A percentile compares a stretch with the other conserved stretches of the same genome.
phyloP scores from a whole-genome alignment of 1,140 invertebrate genomes.

The Xylocopa sonorina region DNA sequence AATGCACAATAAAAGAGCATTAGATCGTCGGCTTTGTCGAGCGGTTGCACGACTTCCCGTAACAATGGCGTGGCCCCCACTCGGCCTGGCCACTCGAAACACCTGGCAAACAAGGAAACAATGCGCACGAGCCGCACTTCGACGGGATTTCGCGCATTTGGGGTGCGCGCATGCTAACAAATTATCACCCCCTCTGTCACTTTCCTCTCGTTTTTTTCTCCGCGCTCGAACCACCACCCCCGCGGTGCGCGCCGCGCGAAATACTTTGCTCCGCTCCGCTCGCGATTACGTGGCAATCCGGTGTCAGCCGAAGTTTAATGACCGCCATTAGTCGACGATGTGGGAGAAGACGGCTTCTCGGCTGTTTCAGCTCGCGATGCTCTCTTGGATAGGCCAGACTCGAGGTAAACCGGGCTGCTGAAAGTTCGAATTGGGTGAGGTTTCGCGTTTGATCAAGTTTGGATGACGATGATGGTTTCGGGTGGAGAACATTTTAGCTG shows the following conservation, averaged over 20 bases:
- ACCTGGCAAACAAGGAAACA: slow-evolving; percentile 82
- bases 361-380: no score
- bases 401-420: no score
- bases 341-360: no score
- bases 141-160: slow-evolving; percentile 79
- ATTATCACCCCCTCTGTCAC: slow-evolving; percentile 73
- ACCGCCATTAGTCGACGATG: background rate
- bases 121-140: slow-evolving; percentile 76
- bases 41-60: slow-evolving; percentile 77
- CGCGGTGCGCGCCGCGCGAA: background rate
- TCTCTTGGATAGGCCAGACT: no score
- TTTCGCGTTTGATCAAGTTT: no score
- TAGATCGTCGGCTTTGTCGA: slow-evolving; percentile 80
- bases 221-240: background rate
- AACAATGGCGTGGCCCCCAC: slow-evolving; percentile 77
- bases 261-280: slow-evolving; percentile 31
- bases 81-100: slow-evolving; percentile 77
- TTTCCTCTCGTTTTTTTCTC: slow-evolving; percentile 38
- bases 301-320: slow-evolving; percentile 37
- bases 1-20: slow-evolving; percentile 82
- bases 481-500: no score
- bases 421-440: no score
- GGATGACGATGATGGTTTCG: no score
- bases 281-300: slow-evolving; percentile 40
- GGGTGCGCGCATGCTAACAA: slow-evolving; percentile 76